phyloP scores from a whole-genome alignment of 2,797 vertebrate species.

The Rhinoraja longicauda region DNA sequence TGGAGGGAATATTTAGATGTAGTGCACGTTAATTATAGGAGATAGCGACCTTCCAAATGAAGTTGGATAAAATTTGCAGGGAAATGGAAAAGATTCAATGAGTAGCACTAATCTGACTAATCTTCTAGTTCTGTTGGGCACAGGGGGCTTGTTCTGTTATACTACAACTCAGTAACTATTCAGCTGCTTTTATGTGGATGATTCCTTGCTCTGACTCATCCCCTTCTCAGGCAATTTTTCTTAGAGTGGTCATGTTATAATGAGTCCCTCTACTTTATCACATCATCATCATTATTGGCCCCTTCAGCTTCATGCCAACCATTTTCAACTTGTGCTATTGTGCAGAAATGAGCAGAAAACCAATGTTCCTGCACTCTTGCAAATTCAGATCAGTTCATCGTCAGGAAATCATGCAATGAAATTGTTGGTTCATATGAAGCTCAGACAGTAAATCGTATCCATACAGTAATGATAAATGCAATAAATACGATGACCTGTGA shows the following conservation, averaged over 20 bases:
- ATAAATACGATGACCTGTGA: too few relatives aligned
- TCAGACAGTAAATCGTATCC: too few relatives aligned
- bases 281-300: background rate
- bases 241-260: background rate
- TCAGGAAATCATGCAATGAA: too few relatives aligned
- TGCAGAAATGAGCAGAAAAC: background rate
- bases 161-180: background rate
- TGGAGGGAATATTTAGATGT: background rate
- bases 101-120: background rate
- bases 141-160: background rate
- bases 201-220: background rate
- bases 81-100: background rate
- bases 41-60: background rate
- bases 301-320: background rate
- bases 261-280: background rate
- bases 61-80: background rate
- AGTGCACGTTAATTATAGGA: background rate
- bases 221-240: background rate
- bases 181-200: background rate
- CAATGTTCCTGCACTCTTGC: background rate
- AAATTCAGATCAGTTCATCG: too few relatives aligned
- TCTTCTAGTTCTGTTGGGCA: background rate
- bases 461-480: too few relatives aligned
- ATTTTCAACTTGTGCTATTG: background rate
- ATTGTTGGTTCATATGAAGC: too few relatives aligned